Conservation (phyloP, 2,113 vertebrate species). For the Seriola quinqueradiata region DNA sequence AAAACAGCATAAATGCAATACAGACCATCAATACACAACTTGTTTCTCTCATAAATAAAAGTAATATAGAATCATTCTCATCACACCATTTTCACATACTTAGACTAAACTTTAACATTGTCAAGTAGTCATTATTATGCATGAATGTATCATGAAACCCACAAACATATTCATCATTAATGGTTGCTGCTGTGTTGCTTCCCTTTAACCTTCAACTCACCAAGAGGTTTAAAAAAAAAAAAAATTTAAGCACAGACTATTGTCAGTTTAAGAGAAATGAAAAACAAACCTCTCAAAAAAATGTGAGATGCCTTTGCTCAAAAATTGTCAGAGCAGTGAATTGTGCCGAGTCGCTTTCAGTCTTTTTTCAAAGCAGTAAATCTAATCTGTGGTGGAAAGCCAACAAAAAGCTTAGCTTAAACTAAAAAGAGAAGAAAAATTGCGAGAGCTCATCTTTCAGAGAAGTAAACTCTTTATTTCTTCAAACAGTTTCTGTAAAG, state of each 20-base stretch:
- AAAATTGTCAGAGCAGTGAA: background rate
- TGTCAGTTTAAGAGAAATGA: constrained; percentile 14
- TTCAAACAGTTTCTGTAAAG: constrained; percentile 41
- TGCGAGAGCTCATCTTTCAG: constrained; percentile 43
- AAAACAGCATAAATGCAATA: background rate
- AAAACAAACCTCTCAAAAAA: constrained; percentile 11
- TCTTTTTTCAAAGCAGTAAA: constrained; percentile 44
- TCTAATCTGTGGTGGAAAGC: constrained; percentile 39
- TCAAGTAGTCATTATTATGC: background rate
- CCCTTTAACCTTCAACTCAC: constrained; percentile 11
- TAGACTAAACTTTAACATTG: background rate
- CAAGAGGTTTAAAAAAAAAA: constrained; percentile 1
- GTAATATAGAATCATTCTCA: background rate
- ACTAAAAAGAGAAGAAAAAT: constrained; percentile 49
- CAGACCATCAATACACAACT: too few species aligned
- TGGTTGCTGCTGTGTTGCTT: constrained; percentile 12
- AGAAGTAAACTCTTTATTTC: constrained; percentile 58
- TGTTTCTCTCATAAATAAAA: background rate
- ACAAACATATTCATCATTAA: background rate
- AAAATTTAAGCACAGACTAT: background rate
- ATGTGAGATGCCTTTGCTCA: constrained; percentile 11
- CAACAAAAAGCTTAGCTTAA: constrained; percentile 28
- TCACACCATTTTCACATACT: background rate
- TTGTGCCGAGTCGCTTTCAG: constrained; percentile 27
- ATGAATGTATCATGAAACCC: background rate